Base-by-base conservation (phyloP, 2,888 invertebrate genomes). In the Melieria omissa region DNA sequence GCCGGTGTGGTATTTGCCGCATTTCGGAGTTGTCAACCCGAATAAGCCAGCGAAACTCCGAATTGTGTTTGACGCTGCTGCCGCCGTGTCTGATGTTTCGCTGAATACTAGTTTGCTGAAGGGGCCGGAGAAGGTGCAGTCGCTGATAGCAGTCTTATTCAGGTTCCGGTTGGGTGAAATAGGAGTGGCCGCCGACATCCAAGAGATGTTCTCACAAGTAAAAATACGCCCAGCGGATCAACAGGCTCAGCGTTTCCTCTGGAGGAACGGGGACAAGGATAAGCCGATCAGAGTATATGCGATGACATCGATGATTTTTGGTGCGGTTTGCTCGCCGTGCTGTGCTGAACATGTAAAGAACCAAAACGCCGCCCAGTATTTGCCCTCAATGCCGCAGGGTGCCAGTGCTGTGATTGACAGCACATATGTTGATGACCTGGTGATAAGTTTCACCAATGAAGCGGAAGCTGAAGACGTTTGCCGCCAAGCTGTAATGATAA, bases 161-260 rank as follows among this genome's bases (percentile, higher is more conserved):
- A 77, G 80, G 10, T 83, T 82, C 66, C 74, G 82, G 46, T 77
- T 78, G 68, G 73, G 75, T 3, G 60, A 47, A 2, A 69, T 81
- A 4, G 82, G 81, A 1, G 70, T 82, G 1, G 78, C 71, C 4
- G 82, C 76, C 0, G 82, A 84, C 65, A 81, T 84, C 4, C 75
- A 75, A 41, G 83, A 85, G 54, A 83, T 84, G 83, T 84, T 82
- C 66, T 73, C 80, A 8, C 82, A 80, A 64, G 71, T 84, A 0
- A 49, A 42, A 44, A 44, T 9, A 62, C 8, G 41, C n/a, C 10
- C 10, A 29, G 16, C 62, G 9, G 63, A 83, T 4, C 52, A 77
- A 0, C 79, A 77, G 0, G 52, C 55, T 1, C 49, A 49, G 12
- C 49, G 49, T 49, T 49, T 49, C 12, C 12, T 49, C 10, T 49